Evolutionary conservation across 2,888 invertebrate genomes (phyloP).

Genomic region (Nomada flava): DNA sequence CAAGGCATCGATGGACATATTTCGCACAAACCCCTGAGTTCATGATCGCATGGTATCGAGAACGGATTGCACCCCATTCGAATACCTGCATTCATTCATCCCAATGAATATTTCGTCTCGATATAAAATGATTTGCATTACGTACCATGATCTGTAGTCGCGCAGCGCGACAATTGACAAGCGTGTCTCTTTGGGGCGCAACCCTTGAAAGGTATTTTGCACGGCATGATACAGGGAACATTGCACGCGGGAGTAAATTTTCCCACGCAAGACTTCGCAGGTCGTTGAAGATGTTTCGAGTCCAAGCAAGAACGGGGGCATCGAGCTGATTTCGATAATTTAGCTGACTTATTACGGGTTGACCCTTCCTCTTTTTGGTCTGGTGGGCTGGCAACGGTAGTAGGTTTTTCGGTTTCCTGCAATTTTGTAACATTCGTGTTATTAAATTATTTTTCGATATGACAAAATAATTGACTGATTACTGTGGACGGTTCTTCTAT

Average conservation of each 20-base stretch:
- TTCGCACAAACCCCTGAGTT: constrained; percentile 29
- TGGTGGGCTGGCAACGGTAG: neutral
- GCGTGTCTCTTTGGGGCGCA: constrained; percentile 25
- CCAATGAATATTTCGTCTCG: neutral
- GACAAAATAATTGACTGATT: constrained; percentile 6
- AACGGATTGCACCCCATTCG: constrained; percentile 20
- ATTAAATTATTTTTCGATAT: neutral
- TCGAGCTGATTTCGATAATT: neutral
- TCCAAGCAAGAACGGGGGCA: constrained; percentile 13
- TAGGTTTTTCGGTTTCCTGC: constrained; percentile 7
- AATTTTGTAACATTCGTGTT: neutral
- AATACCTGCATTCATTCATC: constrained; percentile 27
- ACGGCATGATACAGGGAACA: constrained; percentile 2
- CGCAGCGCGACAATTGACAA: constrained; percentile 46
- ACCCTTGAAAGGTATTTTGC: constrained; percentile 13
- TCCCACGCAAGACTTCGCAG: neutral
- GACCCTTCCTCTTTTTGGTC: neutral
- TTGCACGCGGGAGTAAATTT: constrained; percentile 16
- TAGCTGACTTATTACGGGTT: neutral
- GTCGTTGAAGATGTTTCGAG: neutral
- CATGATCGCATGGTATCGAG: neutral
- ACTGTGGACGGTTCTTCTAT: neutral
- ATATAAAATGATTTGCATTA: neutral
- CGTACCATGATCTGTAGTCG: constrained; percentile 20
- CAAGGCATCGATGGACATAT: constrained; percentile 35